Conservation (phyloP, 2,113 vertebrate genomes). For the Corythornis cristatus region DNA sequence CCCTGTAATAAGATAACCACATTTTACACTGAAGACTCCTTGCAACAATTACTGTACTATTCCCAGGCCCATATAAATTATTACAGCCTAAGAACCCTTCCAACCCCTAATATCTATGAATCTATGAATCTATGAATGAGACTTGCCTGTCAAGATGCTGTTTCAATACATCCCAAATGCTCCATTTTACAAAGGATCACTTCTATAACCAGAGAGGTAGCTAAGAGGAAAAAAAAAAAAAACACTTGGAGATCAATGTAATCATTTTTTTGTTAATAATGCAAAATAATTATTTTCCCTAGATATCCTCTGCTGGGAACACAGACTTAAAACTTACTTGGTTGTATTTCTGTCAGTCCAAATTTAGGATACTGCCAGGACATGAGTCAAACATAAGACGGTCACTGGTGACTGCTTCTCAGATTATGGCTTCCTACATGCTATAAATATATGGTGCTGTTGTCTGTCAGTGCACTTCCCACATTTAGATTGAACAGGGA, state of each 20-base stretch:
- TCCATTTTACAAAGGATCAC: background rate
- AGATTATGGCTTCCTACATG: background rate
- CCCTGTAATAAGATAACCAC: background rate
- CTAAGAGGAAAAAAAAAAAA: background rate
- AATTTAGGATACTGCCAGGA: background rate
- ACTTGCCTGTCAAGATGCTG: background rate
- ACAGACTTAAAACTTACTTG: background rate
- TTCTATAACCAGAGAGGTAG: background rate
- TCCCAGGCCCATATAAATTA: background rate
- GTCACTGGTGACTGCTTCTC: background rate
- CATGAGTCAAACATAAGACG: background rate
- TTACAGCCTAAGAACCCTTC: background rate
- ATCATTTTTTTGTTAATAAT: background rate
- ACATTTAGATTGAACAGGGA: fast-evolving
- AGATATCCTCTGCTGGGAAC: background rate
- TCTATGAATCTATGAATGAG: too few relatives aligned
- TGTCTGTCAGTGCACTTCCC: background rate
- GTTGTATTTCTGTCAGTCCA: background rate
- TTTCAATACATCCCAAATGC: background rate
- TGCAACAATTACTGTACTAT: background rate
- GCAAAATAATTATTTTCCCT: background rate
- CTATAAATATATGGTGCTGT: background rate
- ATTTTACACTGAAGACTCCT: background rate
- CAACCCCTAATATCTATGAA: too few relatives aligned
- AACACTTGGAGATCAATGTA: background rate